Evolutionary conservation across 2,888 invertebrate species (phyloP).

Genomic region (Loripinus fragilis): DNA sequence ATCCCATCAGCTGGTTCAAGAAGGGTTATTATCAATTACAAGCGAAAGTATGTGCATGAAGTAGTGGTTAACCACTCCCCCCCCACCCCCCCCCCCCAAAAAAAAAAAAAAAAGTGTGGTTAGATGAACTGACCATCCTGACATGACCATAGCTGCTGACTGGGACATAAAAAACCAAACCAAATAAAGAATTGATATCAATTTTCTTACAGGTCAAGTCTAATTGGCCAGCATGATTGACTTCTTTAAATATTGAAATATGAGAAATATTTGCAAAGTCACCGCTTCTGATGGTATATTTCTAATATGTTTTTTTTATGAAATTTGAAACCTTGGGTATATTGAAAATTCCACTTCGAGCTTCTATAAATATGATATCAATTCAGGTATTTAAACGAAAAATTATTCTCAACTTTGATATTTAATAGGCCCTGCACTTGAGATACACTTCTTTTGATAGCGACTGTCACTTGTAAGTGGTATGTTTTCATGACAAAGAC

Average conservation of each 20-base stretch:
- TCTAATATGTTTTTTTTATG: conserved; percentile 4
- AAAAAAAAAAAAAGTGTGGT: too few species aligned
- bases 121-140: too few species aligned
- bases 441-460: neutral
- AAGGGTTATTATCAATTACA: too few species aligned
- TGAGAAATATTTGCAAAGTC: conserved; percentile 20
- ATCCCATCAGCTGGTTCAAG: too few species aligned
- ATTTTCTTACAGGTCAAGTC: too few species aligned
- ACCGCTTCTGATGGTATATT: neutral
- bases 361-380: neutral
- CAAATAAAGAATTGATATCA: too few species aligned
- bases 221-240: neutral
- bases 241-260: conserved; percentile 5
- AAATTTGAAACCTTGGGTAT: neutral
- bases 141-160: too few species aligned
- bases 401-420: conserved; percentile 3
- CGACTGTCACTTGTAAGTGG: conserved; percentile 2
- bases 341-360: neutral
- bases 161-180: too few species aligned
- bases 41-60: too few species aligned
- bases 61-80: too few species aligned
- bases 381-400: conserved; percentile 7
- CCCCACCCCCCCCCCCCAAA: too few species aligned
- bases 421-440: conserved; percentile 7
- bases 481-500: neutral